These are phyloP conservation scores for Melanerpes aurifrons DNA, from an alignment of 2,113 vertebrate genomes.

Conservation along the genomic window DNA sequence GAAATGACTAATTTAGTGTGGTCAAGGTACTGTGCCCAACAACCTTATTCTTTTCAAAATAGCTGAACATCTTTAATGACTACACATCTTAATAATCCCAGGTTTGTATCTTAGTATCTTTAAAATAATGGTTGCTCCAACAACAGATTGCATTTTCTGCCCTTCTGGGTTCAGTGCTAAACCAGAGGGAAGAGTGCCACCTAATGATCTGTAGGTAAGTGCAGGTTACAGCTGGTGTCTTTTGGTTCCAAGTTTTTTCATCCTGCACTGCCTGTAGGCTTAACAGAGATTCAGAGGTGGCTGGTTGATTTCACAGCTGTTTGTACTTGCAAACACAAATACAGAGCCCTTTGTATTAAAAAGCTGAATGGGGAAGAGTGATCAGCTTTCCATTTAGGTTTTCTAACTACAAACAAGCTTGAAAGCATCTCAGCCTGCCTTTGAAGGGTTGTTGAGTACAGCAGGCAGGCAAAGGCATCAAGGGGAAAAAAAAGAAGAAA, in stretches of 20 bases:
- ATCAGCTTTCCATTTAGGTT: conserved; percentile 15
- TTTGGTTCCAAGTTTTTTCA: neutral
- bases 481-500: neutral
- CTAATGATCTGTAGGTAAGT: conserved; percentile 35
- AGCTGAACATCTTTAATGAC: neutral
- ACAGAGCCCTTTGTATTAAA: neutral
- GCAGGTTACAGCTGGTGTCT: neutral
- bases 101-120: neutral
- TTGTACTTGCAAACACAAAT: neutral
- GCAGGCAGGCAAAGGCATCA: neutral
- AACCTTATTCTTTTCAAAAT: neutral
- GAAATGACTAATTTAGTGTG: neutral
- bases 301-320: neutral
- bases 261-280: neutral
- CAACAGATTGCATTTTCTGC: neutral
- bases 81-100: neutral
- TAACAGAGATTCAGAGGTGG: neutral
- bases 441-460: neutral
- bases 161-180: neutral
- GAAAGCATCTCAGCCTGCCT: conserved; percentile 20
- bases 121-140: neutral
- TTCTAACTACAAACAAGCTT: neutral
- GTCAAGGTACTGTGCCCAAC: neutral
- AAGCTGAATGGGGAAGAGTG: neutral
- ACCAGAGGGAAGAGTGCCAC: conserved; percentile 50